Conservation (phyloP, 2,113 vertebrate genomes). For the Glareola pratincola region DNA sequence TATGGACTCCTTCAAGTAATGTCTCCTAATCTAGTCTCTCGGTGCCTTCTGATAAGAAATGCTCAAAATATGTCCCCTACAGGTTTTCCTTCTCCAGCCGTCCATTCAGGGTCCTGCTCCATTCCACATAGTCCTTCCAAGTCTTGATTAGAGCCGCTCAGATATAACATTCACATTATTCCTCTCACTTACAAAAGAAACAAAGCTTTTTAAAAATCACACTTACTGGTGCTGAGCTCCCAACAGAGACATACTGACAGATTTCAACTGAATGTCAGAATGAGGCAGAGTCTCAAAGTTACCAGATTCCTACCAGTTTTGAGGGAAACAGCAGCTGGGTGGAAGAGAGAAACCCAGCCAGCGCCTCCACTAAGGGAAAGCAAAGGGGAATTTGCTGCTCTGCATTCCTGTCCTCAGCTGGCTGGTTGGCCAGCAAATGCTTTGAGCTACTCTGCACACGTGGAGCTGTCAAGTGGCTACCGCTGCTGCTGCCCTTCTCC, state of each 20-base stretch:
- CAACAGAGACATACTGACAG: background rate
- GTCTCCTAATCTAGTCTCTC: background rate
- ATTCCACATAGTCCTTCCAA: background rate
- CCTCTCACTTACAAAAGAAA: background rate
- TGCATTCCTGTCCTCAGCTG: background rate
- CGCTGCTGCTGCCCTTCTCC: background rate
- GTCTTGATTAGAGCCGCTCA: background rate
- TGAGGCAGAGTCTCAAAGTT: background rate
- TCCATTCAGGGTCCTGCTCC: background rate
- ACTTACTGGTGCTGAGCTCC: background rate
- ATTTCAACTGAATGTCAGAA: background rate
- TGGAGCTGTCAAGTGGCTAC: background rate
- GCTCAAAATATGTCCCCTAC: background rate
- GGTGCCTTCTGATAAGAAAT: background rate
- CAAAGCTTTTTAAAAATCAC: background rate
- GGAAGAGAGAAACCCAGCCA: background rate
- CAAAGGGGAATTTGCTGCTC: background rate
- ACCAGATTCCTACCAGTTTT: background rate
- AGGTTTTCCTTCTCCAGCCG: background rate
- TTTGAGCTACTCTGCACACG: background rate
- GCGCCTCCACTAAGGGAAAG: background rate
- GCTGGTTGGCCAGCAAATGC: background rate
- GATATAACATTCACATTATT: background rate
- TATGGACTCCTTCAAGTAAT: background rate
- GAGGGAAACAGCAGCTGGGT: background rate